Conservation (phyloP, 2,113 vertebrate genomes). For the Onychostruthus taczanowskii region DNA sequence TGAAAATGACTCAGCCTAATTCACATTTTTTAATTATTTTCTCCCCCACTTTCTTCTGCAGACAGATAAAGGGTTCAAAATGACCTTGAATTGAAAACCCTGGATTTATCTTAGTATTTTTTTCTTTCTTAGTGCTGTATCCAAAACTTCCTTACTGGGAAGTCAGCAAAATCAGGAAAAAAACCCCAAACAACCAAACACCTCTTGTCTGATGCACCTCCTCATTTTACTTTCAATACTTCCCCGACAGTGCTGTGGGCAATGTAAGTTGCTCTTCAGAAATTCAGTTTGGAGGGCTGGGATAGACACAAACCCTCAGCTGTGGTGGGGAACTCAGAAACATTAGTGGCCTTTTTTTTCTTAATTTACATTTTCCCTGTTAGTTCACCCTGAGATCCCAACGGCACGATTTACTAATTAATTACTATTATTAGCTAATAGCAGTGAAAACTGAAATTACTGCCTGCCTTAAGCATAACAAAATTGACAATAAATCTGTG, state of each 20-base stretch:
- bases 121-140: background rate
- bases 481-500: conserved; percentile 68
- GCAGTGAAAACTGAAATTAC: conserved; percentile 76
- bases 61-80: conserved; percentile 18
- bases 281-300: conserved; percentile 60
- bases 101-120: background rate
- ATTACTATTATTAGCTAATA: conserved; percentile 80
- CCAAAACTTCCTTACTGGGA: background rate
- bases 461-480: conserved; percentile 75
- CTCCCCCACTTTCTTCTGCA: background rate
- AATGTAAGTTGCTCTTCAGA: conserved; percentile 56
- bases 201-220: conserved; percentile 17
- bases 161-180: background rate
- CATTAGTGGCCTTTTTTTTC: conserved; percentile 49
- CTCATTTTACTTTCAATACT: conserved; percentile 39
- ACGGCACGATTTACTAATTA: conserved; percentile 77
- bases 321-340: conserved; percentile 54
- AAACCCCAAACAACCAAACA: conserved; percentile 2
- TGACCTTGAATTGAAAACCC: conserved; percentile 55
- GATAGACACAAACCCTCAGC: conserved; percentile 47
- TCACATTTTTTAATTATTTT: conserved; percentile 48
- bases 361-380: conserved; percentile 71
- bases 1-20: conserved; percentile 69
- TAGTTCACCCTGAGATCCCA: conserved; percentile 73
- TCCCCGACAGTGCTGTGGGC: conserved; percentile 54